Percentiles rank a stretch among this genome's conserved stretches.
These are phyloP conservation scores for Eurois occulta DNA, from an alignment of 2,888 invertebrate species.

Conservation along the genomic window DNA sequence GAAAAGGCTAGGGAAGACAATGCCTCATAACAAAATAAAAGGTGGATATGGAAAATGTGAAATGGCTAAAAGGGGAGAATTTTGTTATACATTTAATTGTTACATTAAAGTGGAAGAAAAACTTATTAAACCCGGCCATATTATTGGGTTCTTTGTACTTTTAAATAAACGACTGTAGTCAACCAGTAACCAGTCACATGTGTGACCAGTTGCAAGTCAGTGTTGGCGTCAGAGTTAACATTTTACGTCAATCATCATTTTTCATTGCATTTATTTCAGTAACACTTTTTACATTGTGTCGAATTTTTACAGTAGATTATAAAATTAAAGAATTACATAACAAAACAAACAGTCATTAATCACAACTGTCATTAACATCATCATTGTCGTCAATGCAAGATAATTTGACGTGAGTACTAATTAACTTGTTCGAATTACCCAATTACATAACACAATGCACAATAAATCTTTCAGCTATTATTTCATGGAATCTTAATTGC, in stretches of 20 bases:
- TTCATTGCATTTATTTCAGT: no score
- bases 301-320: no score
- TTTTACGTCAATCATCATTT: not conserved
- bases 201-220: not conserved
- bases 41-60: no score
- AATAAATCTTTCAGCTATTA: not conserved
- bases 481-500: not conserved
- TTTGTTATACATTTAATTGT: not conserved
- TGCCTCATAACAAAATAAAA: not conserved
- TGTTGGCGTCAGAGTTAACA: not conserved
- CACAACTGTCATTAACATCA: no score
- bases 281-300: no score
- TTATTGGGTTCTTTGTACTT: not conserved
- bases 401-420: not conserved
- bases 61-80: not conserved
- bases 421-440: not conserved
- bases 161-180: not conserved
- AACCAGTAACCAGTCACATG: not conserved
- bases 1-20: not conserved
- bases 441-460: not conserved
- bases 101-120: not conserved
- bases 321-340: no score
- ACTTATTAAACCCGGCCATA: not conserved
- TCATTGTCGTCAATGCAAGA: slow-evolving; percentile 1
- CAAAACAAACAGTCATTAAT: no score